These are phyloP conservation scores for Cepphus grylle DNA, from an alignment of 2,113 vertebrate genomes.

Conservation along the genomic window DNA sequence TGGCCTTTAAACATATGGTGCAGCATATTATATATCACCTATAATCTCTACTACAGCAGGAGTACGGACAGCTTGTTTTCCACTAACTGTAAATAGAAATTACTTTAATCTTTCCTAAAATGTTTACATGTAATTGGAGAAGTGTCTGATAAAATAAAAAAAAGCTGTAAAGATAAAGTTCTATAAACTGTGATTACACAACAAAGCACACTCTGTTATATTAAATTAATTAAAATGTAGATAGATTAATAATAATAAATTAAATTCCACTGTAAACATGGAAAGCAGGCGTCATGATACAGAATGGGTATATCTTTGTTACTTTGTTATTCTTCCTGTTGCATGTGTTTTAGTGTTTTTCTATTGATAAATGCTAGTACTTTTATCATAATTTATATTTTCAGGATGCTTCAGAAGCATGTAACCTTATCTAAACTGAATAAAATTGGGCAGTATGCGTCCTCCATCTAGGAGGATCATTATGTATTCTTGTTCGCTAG, in stretches of 20 bases:
- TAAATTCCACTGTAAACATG: conserved; percentile 11
- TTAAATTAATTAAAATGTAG: conserved; percentile 52
- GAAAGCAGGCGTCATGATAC: neutral
- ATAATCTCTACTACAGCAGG: conserved; percentile 60
- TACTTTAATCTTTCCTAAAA: conserved; percentile 63
- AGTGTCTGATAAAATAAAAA: neutral
- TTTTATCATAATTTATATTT: neutral
- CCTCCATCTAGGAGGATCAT: neutral
- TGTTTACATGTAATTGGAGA: conserved; percentile 65
- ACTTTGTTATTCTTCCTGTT: neutral
- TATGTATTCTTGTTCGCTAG: neutral
- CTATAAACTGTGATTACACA: conserved; percentile 39
- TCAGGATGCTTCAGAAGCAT: neutral
- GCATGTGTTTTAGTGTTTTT: neutral
- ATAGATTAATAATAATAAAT: conserved; percentile 28
- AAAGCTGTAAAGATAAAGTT: conserved; percentile 43
- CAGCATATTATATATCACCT: conserved; percentile 74
- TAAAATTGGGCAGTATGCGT: neutral
- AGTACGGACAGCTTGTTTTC: conserved; percentile 56
- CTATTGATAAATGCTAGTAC: neutral
- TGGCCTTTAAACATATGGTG: conserved; percentile 84
- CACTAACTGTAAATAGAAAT: conserved; percentile 63
- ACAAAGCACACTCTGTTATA: conserved; percentile 51
- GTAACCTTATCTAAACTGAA: neutral
- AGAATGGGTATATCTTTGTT: neutral